These are phyloP conservation scores for Geodia barretti DNA, from an alignment of 37 sponge, comb jelly and placozoan species.

Conservation along the genomic window DNA sequence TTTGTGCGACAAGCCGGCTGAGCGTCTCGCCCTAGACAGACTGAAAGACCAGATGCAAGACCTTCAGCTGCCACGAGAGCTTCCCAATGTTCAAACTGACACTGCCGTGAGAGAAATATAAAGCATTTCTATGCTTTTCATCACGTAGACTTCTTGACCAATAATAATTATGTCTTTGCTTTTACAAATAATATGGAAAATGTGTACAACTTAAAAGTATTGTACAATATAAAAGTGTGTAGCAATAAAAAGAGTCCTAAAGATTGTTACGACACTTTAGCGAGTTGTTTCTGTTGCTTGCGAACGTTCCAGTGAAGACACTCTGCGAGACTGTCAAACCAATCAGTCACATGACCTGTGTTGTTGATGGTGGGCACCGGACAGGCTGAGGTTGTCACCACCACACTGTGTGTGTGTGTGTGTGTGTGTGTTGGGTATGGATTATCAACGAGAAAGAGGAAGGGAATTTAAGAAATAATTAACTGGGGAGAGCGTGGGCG, in stretches of 20 bases:
- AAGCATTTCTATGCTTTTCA: no score
- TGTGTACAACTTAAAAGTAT: not conserved
- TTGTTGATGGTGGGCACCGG: conserved; percentile 90
- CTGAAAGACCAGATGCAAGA: not conserved
- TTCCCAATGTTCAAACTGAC: not conserved
- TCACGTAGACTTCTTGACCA: no score
- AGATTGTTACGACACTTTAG: not conserved
- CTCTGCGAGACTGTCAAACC: conserved; percentile 92
- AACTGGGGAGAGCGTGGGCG: no score
- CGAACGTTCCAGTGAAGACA: conserved; percentile 94
- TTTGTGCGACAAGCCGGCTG: not conserved
- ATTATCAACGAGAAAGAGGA: no score
- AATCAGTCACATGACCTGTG: conserved; percentile 92
- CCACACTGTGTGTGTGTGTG: conserved; percentile 58
- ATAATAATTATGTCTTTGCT: no score
- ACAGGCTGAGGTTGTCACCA: conserved; percentile 56
- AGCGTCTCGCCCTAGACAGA: not conserved
- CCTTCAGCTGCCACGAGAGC: not conserved
- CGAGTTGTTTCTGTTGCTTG: conserved; percentile 62
- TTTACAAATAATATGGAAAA: not conserved
- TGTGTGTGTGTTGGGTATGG: no score
- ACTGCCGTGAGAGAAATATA: not conserved
- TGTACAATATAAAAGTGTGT: not conserved
- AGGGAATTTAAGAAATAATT: no score
- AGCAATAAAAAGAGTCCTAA: not conserved